Conservation (phyloP, 30 jellyfish, hydroid and myxozoan genomes). For the Aurelia sp. region DNA sequence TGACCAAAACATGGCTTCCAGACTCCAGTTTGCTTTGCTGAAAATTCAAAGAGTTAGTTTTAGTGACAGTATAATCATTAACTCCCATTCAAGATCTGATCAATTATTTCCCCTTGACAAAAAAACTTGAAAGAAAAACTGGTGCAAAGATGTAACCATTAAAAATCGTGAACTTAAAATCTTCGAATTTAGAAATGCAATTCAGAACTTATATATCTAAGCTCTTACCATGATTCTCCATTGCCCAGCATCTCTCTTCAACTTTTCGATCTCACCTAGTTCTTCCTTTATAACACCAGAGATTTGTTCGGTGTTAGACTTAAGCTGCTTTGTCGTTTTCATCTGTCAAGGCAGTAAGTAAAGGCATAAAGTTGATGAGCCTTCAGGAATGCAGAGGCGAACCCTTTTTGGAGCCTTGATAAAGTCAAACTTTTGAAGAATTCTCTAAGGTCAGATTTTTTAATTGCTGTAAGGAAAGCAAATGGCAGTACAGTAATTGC, state of each 20-base stretch:
- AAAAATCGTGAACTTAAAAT: too few species aligned
- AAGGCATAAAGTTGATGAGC: too few species aligned
- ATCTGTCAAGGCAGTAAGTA: background rate
- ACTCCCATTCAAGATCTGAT: too few species aligned
- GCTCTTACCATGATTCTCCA: slow-evolving; percentile 43
- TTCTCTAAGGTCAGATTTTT: background rate
- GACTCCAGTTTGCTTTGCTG: slow-evolving; percentile 48
- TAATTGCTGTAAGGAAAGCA: slow-evolving; percentile 2
- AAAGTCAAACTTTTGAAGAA: background rate
- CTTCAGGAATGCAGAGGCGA: background rate
- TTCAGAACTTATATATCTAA: too few species aligned
- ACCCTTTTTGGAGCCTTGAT: background rate
- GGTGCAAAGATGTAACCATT: too few species aligned
- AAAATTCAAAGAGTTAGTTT: background rate
- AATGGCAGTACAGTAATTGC: too few species aligned
- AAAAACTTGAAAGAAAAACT: too few species aligned
- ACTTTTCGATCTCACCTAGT: background rate
- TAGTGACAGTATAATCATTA: background rate
- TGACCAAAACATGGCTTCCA: slow-evolving; percentile 55
- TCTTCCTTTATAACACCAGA: slow-evolving; percentile 18
- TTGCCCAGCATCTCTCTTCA: slow-evolving; percentile 11
- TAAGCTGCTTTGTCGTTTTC: slow-evolving; percentile 2
- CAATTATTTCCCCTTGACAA: too few species aligned
- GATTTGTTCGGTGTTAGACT: background rate
- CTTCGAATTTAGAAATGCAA: too few species aligned